Evolutionary conservation across 2,113 vertebrate species (phyloP).

Genomic region (Poecile atricapillus): DNA sequence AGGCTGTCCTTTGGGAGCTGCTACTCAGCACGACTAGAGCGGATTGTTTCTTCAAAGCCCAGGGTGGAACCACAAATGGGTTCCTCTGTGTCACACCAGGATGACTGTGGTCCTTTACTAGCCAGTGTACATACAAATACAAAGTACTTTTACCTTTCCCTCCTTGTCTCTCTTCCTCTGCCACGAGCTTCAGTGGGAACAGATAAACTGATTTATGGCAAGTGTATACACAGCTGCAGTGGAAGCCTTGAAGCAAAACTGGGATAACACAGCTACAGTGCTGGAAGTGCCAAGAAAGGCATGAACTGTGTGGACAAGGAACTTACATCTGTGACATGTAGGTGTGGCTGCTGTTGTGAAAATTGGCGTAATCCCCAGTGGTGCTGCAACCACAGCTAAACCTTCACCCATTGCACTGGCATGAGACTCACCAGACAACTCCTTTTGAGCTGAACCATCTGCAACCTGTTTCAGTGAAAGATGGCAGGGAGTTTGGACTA

Average conservation of each 20-base stretch:
- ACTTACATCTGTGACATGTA: not conserved
- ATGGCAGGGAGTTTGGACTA: not conserved
- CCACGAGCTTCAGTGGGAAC: not conserved
- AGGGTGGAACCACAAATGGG: not conserved
- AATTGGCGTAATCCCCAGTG: not conserved
- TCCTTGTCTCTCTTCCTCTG: not conserved
- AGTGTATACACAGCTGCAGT: constrained; percentile 33
- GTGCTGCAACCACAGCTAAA: not conserved
- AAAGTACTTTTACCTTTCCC: constrained; percentile 3
- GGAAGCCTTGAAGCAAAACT: constrained; percentile 34
- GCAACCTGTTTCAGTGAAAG: not conserved
- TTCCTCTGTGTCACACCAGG: not conserved
- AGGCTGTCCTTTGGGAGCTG: not conserved
- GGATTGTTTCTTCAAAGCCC: not conserved
- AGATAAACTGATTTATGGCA: constrained; percentile 33
- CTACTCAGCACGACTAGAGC: not conserved
- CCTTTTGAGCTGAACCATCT: not conserved
- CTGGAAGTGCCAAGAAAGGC: not conserved
- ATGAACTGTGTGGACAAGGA: not conserved
- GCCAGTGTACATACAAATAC: not conserved
- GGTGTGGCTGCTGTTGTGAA: not conserved
- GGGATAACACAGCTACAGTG: not conserved
- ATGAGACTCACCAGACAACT: not conserved
- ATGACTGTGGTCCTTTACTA: not conserved
- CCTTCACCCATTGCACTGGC: not conserved